A percentile compares a stretch with the other conserved stretches of the same genome.
Conservation (phyloP, 1,140 invertebrate genomes). For the Solen grandis region DNA sequence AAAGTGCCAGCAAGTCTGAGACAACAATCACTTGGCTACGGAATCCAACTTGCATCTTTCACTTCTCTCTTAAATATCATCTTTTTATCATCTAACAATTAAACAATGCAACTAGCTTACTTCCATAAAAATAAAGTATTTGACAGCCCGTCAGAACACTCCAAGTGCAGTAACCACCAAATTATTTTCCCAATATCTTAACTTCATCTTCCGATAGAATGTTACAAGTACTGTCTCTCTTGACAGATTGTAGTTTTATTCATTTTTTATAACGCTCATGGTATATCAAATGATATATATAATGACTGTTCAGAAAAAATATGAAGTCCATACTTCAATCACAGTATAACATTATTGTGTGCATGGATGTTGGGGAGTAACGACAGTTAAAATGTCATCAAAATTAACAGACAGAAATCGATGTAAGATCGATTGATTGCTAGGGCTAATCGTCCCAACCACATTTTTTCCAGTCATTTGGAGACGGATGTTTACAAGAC, state of each 20-base stretch:
- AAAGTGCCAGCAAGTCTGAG: not conserved
- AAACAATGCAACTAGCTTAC: not conserved
- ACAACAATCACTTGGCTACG: constrained; percentile 8
- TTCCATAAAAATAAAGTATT: constrained; percentile 24
- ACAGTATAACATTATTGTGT: not conserved
- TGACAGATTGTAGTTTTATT: not conserved
- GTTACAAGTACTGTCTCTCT: too few relatives aligned
- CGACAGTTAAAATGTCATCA: not conserved
- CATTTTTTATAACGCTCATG: not conserved
- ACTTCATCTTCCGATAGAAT: too few relatives aligned
- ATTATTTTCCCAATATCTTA: constrained; percentile 20
- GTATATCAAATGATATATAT: constrained; percentile 13
- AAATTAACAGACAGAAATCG: constrained; percentile 3
- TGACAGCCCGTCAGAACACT: constrained; percentile 2
- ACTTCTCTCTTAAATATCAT: too few relatives aligned
- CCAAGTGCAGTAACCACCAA: not conserved
- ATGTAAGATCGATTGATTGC: not conserved
- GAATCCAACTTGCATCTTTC: constrained; percentile 22
- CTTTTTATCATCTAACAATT: too few relatives aligned
- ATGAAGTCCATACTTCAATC: not conserved
- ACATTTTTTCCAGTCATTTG: not conserved
- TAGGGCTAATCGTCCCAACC: not conserved
- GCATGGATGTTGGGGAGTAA: not conserved
- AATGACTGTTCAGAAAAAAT: not conserved
- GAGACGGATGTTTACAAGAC: not conserved